Percentiles rank a stretch among this genome's conserved stretches.
These are phyloP conservation scores for Furcifer pardalis DNA, from an alignment of 2,797 vertebrate species.

Conservation along the genomic window DNA sequence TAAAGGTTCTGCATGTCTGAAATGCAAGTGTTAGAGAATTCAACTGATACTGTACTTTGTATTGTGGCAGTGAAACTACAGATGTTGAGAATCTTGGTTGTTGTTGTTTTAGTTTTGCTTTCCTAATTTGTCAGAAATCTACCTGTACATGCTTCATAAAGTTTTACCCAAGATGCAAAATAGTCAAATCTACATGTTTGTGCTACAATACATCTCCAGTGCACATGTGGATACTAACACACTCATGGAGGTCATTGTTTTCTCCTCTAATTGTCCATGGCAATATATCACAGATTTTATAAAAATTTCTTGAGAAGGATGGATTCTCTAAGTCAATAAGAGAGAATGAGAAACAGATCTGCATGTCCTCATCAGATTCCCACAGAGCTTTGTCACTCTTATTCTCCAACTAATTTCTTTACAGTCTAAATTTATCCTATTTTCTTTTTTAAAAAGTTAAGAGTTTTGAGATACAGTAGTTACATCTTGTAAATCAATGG, in stretches of 20 bases:
- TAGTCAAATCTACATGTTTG: background rate
- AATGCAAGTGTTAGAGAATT: too few relatives aligned
- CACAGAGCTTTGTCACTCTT: constrained; percentile 29
- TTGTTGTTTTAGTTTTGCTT: background rate
- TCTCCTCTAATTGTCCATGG: background rate
- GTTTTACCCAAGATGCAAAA: constrained; percentile 2
- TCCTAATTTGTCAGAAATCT: background rate
- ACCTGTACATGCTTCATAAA: background rate
- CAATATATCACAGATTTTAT: background rate
- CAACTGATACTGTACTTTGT: too few relatives aligned
- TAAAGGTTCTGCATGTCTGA: too few relatives aligned
- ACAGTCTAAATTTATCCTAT: background rate
- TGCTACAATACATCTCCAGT: background rate
- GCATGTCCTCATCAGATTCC: constrained; percentile 27
- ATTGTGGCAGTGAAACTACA: background rate
- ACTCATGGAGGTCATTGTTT: background rate
- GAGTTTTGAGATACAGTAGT: constrained; percentile 4
- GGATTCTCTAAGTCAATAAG: background rate
- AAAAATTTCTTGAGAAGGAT: background rate
- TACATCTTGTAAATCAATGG: background rate
- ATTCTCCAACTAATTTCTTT: constrained; percentile 7
- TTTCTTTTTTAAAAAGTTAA: background rate
- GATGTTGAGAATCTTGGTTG: background rate
- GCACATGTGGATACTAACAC: background rate
- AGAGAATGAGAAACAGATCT: background rate